phyloP scores from a whole-genome alignment of 2,113 vertebrate genomes.

The Cercocebus atys region DNA sequence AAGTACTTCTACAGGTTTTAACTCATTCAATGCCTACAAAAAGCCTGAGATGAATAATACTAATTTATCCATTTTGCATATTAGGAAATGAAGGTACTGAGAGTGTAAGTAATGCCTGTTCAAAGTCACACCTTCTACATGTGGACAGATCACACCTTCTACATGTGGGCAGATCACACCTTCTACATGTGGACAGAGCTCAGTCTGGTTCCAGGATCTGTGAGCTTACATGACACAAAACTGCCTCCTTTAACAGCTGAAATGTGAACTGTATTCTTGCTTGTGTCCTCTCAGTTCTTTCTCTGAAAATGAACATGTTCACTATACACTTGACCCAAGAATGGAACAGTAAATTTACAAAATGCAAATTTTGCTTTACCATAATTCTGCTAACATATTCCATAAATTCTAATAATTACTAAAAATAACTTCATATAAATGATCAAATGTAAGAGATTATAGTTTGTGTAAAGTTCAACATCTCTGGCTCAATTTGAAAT shows the following conservation, averaged over 20 bases:
- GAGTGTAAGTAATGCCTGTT: not conserved
- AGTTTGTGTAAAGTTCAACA: not conserved
- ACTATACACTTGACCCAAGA: not conserved
- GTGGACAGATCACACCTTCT: too few species aligned
- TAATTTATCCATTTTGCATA: not conserved
- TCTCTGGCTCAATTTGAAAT: not conserved
- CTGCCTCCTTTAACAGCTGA: not conserved
- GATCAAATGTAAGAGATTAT: not conserved
- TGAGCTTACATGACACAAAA: not conserved
- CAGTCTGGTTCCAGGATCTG: not conserved
- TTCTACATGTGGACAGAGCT: not conserved
- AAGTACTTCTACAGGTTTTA: not conserved
- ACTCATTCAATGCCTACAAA: not conserved
- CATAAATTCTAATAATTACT: not conserved
- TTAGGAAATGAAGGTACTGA: not conserved
- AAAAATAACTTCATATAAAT: conserved; percentile 30
- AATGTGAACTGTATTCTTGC: not conserved
- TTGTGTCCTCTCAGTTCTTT: not conserved
- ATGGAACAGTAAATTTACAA: not conserved
- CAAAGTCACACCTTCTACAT: not conserved
- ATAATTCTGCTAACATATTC: not conserved
- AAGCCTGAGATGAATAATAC: not conserved
- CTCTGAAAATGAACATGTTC: not conserved
- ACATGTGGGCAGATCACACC: too few species aligned
- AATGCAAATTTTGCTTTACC: not conserved